Base-by-base conservation (phyloP, 2,113 vertebrate genomes). In the Struthidea cinerea region DNA sequence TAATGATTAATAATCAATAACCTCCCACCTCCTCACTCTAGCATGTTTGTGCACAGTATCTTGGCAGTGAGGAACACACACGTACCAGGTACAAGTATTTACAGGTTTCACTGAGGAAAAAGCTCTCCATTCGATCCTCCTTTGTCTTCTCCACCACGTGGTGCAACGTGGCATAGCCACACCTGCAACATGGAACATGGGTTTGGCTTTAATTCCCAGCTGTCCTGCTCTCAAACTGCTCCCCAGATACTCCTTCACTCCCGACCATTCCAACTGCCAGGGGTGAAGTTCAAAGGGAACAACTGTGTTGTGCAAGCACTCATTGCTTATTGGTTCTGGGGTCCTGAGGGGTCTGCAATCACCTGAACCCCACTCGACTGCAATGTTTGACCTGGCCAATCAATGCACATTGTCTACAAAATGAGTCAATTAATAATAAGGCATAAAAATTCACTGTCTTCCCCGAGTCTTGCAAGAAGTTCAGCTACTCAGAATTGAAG, bases 51-150 rank as follows among this genome's bases (percentile, higher is more conserved):
- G 47, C 50, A 10, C 22, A 49, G 26, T 0, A 4, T 3, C 21
- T 14, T 3, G 37, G 46, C 55, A 42, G 2, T 6, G 14, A 68
- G 73, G 56, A 15, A 2, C 14, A 22, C 13, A 47, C 35, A 98
- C 98, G 1, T 96, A 99, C 99, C 99, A 99, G 97, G 91, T 98
- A 99, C 93, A 99, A 96, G 92, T 99, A 99, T 98, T 99, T 99
- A 96, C 99, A 99, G 9, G 99, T 99, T 96, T 99, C 99, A 41
- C 99, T 99, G 97, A 99, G 99, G 69, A 99, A 99, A 94, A 99
- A 99, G 97, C 99, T 99, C 98, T 99, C 99, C 99, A 99, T 99
- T 22, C 99, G 98, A 98, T 99, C 99, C 87, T 99, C 99, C 98
- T 99, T 99, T 32, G 99, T 99, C 97, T 99, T 99, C 76, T 99